phyloP scores from a whole-genome alignment of 2,888 invertebrate species.

The Nephrotoma flavescens region DNA sequence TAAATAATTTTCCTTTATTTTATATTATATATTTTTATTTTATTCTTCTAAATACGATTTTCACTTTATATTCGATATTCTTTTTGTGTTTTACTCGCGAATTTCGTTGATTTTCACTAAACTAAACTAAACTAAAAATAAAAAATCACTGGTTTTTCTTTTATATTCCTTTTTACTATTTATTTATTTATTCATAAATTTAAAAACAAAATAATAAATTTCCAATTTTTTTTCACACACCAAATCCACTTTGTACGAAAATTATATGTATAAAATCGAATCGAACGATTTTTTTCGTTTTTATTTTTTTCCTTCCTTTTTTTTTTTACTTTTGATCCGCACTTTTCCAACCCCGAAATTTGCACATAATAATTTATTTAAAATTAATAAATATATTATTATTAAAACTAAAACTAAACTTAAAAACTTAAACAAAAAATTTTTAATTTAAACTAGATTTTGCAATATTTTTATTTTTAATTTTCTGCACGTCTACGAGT shows the following conservation, averaged over 20 bases:
- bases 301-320: background rate
- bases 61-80: background rate
- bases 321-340: background rate
- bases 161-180: background rate
- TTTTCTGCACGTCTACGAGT: constrained; percentile 20
- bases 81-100: background rate
- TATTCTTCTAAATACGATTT: background rate
- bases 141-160: background rate
- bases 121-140: background rate
- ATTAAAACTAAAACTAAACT: background rate
- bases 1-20: background rate
- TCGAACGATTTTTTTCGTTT: background rate
- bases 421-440: background rate
- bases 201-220: background rate
- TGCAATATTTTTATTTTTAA: constrained; percentile 1
- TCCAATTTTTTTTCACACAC: background rate
- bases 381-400: background rate
- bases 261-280: background rate
- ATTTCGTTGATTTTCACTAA: background rate
- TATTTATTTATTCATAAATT: background rate
- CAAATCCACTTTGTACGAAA: background rate
- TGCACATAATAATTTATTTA: background rate
- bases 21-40: background rate
- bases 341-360: background rate
- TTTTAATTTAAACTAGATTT: background rate